phyloP scores from a whole-genome alignment of 1,140 invertebrate genomes.

The Polyergus mexicanus region DNA sequence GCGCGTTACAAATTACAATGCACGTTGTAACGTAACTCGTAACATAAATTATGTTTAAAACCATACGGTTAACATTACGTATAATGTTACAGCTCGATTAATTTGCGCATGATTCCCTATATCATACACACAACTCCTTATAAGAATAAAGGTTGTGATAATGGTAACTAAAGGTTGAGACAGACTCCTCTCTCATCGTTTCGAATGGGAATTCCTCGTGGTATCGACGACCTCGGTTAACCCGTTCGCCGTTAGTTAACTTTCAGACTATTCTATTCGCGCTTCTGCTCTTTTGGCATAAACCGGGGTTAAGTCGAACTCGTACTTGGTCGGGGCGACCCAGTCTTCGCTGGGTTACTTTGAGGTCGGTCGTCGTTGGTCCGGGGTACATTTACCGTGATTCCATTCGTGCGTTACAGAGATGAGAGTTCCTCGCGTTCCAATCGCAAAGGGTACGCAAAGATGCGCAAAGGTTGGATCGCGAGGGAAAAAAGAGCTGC shows the following conservation, averaged over 20 bases:
- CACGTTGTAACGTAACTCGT: conserved; percentile 16
- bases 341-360: conserved; percentile 41
- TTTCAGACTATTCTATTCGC: conserved; percentile 38
- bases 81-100: background rate
- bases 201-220: conserved; percentile 7
- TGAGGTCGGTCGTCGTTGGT: conserved; percentile 63
- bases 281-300: conserved; percentile 25
- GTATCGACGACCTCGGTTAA: conserved; percentile 51
- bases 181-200: background rate
- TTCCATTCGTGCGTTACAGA: conserved; percentile 59
- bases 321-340: background rate
- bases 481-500: background rate
- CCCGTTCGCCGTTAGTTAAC: conserved; percentile 31
- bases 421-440: background rate
- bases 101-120: background rate
- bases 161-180: conserved; percentile 40
- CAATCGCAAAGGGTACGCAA: background rate
- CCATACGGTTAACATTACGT: conserved; percentile 7
- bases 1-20: conserved; percentile 40
- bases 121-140: no score
- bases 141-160: conserved; percentile 40
- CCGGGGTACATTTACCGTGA: conserved; percentile 53
- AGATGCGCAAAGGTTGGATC: background rate
- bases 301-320: conserved; percentile 41
- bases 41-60: conserved; percentile 45